Percentiles rank a stretch among this genome's conserved stretches.
phyloP scores from a whole-genome alignment of 2,888 invertebrate species.

The Xestobium rufovillosum region DNA sequence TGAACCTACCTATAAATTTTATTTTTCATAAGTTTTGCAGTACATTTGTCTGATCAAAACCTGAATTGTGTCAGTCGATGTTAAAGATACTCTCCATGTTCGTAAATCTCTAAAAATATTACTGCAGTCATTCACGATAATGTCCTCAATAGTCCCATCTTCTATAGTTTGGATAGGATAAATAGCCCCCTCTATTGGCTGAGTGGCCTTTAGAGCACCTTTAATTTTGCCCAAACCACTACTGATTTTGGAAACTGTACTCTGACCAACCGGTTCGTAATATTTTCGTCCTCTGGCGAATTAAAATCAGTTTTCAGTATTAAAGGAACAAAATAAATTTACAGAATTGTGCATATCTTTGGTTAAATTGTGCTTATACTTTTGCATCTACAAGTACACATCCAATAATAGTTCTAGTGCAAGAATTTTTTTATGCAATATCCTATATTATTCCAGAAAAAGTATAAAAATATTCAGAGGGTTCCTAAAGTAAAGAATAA shows the following conservation, averaged over 20 bases:
- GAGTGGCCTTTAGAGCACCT: slow-evolving; percentile 51
- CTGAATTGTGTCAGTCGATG: slow-evolving; percentile 33
- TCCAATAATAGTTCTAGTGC: no score
- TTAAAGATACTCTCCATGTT: slow-evolving; percentile 58
- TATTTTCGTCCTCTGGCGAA: slow-evolving; percentile 29
- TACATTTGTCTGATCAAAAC: no score
- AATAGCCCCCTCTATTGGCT: slow-evolving; percentile 44
- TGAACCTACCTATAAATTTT: not conserved
- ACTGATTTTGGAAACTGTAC: slow-evolving; percentile 45
- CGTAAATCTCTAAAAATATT: slow-evolving; percentile 51
- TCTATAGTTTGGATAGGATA: slow-evolving; percentile 33
- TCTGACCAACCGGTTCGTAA: slow-evolving; percentile 30
- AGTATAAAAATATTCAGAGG: slow-evolving; percentile 5
- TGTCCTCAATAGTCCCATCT: slow-evolving; percentile 35
- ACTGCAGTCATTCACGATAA: slow-evolving; percentile 43
- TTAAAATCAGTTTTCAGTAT: slow-evolving; percentile 4
- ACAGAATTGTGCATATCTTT: no score
- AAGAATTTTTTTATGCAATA: slow-evolving; percentile 7
- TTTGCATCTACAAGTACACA: no score
- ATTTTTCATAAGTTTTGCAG: slow-evolving; percentile 3
- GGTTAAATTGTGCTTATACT: no score
- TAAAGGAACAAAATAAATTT: no score
- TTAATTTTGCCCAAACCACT: slow-evolving; percentile 55
- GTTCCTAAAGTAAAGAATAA: slow-evolving; percentile 3
- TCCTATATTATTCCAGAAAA: slow-evolving; percentile 6